A percentile compares a stretch with the other conserved stretches of the same genome.
phyloP scores from a whole-genome alignment of 2,113 vertebrate species.

The Ellobius talpinus region DNA sequence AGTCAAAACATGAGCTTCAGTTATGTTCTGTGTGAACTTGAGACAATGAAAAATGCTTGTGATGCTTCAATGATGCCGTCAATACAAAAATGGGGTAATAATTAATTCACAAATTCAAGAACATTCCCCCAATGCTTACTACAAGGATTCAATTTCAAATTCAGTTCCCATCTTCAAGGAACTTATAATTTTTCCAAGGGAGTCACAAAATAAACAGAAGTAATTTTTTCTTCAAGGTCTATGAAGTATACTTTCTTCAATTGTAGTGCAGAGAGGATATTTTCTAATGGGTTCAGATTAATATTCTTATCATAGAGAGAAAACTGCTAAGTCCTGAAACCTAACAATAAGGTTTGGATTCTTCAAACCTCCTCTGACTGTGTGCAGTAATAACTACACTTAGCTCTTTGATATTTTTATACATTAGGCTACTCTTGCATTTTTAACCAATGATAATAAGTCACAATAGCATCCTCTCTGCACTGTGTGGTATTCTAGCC shows the following conservation, averaged over 20 bases:
- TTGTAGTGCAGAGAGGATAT: neutral
- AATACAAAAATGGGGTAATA: neutral
- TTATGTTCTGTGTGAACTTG: neutral
- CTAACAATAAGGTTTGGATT: neutral
- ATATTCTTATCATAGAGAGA: constrained; percentile 16
- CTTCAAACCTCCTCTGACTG: neutral
- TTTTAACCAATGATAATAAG: neutral
- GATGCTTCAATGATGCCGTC: neutral
- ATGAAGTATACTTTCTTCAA: neutral
- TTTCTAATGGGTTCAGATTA: constrained; percentile 4
- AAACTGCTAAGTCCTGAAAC: constrained; percentile 48
- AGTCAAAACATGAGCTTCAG: neutral
- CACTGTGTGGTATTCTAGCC: neutral
- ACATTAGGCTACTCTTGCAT: constrained; percentile 20
- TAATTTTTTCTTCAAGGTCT: neutral
- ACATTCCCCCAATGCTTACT: neutral
- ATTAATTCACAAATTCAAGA: constrained; percentile 7
- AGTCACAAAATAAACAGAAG: neutral
- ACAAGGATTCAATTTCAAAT: neutral
- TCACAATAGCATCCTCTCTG: neutral
- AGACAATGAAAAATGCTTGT: neutral
- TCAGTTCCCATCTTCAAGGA: neutral
- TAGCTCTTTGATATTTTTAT: neutral
- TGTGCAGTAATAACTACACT: neutral
- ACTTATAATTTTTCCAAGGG: neutral